Evolutionary conservation across 2,888 invertebrate genomes (phyloP).

Genomic region (Onchidella celtica): DNA sequence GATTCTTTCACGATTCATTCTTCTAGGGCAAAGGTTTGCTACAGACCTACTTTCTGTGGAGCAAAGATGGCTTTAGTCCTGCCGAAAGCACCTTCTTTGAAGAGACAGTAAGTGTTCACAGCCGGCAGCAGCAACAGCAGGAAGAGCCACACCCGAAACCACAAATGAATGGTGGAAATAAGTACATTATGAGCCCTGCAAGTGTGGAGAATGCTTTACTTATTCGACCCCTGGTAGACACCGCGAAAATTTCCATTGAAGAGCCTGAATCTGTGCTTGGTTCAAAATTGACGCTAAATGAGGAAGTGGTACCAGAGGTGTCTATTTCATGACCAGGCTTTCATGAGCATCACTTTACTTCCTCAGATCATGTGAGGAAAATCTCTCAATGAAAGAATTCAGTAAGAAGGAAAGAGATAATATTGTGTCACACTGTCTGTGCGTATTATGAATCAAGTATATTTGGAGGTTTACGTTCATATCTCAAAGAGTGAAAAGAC

Average conservation of each 20-base stretch:
- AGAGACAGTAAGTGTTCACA: not conserved
- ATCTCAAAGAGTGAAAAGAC: too few species aligned
- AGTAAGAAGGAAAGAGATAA: too few species aligned
- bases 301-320: constrained; percentile 4
- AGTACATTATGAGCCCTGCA: not conserved
- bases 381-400: too few species aligned
- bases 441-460: too few species aligned
- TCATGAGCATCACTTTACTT: too few species aligned
- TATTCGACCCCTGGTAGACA: not conserved
- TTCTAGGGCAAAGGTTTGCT: constrained; percentile 37
- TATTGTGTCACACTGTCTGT: too few species aligned
- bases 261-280: not conserved
- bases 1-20: too few species aligned
- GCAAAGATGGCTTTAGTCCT: constrained; percentile 35
- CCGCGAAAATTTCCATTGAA: not conserved
- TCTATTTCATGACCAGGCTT: not conserved
- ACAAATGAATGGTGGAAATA: not conserved
- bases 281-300: not conserved
- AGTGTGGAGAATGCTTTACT: not conserved
- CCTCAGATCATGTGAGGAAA: too few species aligned
- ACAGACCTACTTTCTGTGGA: constrained; percentile 34
- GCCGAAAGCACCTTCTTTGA: not conserved
- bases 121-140: not conserved
- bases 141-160: not conserved
- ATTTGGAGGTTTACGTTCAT: too few species aligned